Evolutionary conservation across 2,113 vertebrate species (phyloP).

Genomic region (Megaceryle maxima): DNA sequence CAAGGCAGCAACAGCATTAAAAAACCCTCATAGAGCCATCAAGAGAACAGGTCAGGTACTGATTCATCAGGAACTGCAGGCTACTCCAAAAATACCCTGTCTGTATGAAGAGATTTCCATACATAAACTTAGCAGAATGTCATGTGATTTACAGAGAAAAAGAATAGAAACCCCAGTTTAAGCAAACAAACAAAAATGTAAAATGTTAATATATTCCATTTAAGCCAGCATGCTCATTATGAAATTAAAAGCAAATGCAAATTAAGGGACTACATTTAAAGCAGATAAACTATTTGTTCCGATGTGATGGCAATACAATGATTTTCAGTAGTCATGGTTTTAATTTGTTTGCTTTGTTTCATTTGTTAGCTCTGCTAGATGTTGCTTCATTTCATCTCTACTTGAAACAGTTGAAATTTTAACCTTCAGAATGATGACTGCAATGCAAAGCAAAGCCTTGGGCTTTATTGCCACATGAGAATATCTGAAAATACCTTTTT

Average conservation of each 20-base stretch:
- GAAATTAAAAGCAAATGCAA: constrained; percentile 2
- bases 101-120: background rate
- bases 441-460: background rate
- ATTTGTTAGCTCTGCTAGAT: background rate
- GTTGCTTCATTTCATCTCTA: background rate
- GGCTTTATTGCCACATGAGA: background rate
- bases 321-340: background rate
- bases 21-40: background rate
- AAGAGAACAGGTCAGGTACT: background rate
- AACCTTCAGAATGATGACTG: background rate
- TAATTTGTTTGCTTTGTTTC: constrained; percentile 2
- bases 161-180: background rate
- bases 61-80: background rate
- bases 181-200: background rate
- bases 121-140: fast-evolving
- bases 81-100: background rate
- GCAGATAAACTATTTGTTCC: background rate
- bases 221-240: background rate
- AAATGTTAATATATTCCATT: background rate
- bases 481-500: background rate
- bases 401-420: background rate
- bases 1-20: too few relatives aligned
- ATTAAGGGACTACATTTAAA: background rate
- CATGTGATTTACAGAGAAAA: background rate
- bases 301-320: background rate